Evolutionary conservation across 1,140 invertebrate species (phyloP), one percentile per base, ranked within the genome.

Genomic region (Drosophila dunni): DNA sequence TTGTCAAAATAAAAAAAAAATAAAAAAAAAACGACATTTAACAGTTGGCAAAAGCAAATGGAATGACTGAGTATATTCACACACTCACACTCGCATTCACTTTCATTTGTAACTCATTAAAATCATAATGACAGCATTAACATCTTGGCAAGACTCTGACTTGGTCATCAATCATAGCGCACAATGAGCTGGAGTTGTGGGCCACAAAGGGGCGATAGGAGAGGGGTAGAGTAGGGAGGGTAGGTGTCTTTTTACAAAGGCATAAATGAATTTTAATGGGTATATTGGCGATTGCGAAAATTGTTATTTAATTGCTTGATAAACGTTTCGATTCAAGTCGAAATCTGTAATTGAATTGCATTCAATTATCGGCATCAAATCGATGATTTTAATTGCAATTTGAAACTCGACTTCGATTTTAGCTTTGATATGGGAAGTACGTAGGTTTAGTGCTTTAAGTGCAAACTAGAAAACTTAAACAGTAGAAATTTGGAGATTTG

Each of bases 91-190:
- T 54, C 53, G 34, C 50, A 29, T 29, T 46, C 44, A 83, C 83
- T 88, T 89, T 88, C 84, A 65, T 84, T 83, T 84, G 80, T 61
- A 78, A 68, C 79, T 89, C 84, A 88, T 88, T 88, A 89, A 89
- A 88, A 70, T 78, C 70, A 88, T 84, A 88, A 88, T 84, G 77
- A 71, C 68, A 50, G 69, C 60, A 62, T 68, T 88, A 73, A 75
- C 53, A 71, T 64, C 42, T 65, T 64, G 29, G 20, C 64, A 75
- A 79, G 69, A 57, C 38, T 48, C 24, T 36, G 48, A 48, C 54
- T 64, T 53, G 64, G 61, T 66, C 83, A 88, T 89, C 83, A 88
- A 88, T 88, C 84, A 89, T 56, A 72, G 36, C 46, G 64, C 60
- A 75, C 78, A 73, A 68, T 15, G 40, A 56, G 45, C 11, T 58